Conservation (phyloP, 2,888 invertebrate genomes). For the Acanthosepion esculentum region DNA sequence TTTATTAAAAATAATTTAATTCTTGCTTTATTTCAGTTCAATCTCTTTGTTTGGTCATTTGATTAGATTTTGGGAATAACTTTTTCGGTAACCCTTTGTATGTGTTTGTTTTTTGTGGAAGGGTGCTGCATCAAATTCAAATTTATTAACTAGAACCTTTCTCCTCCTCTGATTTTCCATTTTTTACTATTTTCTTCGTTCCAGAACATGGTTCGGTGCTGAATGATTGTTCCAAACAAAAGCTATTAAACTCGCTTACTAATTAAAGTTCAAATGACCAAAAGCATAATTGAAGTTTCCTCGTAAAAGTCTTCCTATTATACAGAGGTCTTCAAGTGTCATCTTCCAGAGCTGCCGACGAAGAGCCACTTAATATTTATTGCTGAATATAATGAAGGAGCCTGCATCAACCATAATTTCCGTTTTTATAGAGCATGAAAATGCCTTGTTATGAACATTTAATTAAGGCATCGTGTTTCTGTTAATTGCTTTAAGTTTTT, state of each 20-base stretch:
- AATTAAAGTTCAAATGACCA: not conserved
- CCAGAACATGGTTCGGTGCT: not conserved
- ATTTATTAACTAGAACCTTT: too few relatives aligned
- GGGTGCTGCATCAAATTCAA: too few relatives aligned
- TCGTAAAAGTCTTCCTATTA: not conserved
- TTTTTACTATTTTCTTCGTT: not conserved
- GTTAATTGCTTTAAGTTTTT: not conserved
- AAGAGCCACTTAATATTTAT: not conserved
- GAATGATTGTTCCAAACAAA: not conserved
- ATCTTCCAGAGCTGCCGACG: not conserved
- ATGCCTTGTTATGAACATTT: not conserved
- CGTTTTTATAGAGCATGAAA: conserved; percentile 11
- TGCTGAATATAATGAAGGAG: not conserved
- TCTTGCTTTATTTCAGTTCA: too few relatives aligned
- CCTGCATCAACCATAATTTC: not conserved
- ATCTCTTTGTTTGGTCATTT: too few relatives aligned
- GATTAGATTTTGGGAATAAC: too few relatives aligned
- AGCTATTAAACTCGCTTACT: not conserved
- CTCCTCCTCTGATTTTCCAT: not conserved
- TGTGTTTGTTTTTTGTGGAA: too few relatives aligned
- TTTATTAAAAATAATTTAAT: too few relatives aligned
- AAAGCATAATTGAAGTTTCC: not conserved
- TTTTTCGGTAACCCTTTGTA: too few relatives aligned
- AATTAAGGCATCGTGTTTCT: not conserved
- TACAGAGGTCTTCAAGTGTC: not conserved